A percentile compares a stretch with the other conserved stretches of the same genome.
Conservation (phyloP, 30 jellyfish, hydroid and myxozoan species). For the Aurelia coerulea region DNA sequence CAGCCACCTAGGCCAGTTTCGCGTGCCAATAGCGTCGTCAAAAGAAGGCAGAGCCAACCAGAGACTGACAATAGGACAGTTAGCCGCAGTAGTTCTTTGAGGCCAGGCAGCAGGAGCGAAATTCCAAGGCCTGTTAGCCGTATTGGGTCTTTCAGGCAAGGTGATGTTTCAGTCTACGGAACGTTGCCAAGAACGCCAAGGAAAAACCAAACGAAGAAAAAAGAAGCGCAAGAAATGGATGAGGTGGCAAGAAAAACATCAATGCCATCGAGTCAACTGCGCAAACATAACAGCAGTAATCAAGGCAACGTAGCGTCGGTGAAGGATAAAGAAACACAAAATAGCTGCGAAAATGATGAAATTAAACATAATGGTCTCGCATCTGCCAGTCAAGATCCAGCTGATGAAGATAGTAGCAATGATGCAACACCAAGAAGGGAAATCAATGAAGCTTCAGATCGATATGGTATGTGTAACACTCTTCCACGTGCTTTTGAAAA, state of each 20-base stretch:
- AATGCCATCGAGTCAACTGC: too few species aligned
- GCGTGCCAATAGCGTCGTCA: constrained; percentile 13
- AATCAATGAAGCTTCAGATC: background rate
- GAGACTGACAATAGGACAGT: constrained; percentile 1
- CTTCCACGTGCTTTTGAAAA: too few species aligned
- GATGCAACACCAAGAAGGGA: background rate
- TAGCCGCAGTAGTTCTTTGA: constrained; percentile 16
- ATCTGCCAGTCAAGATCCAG: too few species aligned
- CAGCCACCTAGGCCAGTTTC: constrained; percentile 14
- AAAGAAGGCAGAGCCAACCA: constrained; percentile 7
- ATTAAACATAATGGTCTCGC: too few species aligned
- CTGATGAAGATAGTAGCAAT: background rate
- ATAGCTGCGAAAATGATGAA: too few species aligned
- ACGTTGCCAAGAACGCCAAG: constrained; percentile 18
- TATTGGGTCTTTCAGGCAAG: background rate
- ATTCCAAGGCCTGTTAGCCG: constrained; percentile 25
- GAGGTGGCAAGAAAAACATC: too few species aligned
- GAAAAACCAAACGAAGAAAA: background rate
- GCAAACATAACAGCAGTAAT: too few species aligned
- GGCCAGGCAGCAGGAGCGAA: constrained; percentile 14
- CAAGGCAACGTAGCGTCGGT: too few species aligned
- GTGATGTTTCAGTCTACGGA: constrained; percentile 23
- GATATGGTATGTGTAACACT: too few species aligned
- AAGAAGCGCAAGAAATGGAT: background rate
- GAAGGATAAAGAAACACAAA: too few species aligned